Conservation (phyloP, 2,113 vertebrate genomes). For the Brachirus orientalis region DNA sequence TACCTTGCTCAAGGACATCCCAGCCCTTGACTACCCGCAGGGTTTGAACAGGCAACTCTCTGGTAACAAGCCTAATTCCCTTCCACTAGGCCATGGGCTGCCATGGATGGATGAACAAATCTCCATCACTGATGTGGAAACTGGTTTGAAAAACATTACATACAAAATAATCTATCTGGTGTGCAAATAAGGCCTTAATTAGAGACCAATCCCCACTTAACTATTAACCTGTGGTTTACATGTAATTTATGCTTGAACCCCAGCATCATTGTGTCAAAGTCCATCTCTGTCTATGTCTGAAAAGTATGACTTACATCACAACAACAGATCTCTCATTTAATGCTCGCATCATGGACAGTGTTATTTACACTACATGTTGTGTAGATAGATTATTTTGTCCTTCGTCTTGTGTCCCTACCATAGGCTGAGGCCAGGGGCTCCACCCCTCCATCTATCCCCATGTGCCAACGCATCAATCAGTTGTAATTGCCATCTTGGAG, state of each 20-base stretch:
- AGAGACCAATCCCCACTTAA: not conserved
- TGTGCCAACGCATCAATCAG: constrained; percentile 92
- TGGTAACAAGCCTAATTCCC: no score
- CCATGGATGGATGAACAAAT: no score
- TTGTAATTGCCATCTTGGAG: constrained; percentile 91
- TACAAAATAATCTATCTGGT: no score
- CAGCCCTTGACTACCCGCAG: no score
- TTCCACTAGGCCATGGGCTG: no score
- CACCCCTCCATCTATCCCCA: constrained; percentile 75
- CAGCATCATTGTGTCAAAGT: constrained; percentile 1
- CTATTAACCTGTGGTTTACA: not conserved
- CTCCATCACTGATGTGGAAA: no score
- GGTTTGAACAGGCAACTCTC: no score
- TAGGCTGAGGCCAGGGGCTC: constrained; percentile 76
- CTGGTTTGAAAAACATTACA: no score
- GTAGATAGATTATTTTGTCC: constrained; percentile 65
- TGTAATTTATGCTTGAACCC: not conserved
- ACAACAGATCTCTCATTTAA: constrained; percentile 30
- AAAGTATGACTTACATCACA: constrained; percentile 20
- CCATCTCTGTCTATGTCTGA: constrained; percentile 12
- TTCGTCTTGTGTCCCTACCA: constrained; percentile 83
- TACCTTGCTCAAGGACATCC: no score
- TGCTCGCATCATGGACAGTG: constrained; percentile 42
- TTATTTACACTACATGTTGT: constrained; percentile 41
- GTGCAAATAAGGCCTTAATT: not conserved